A percentile compares a stretch with the other conserved stretches of the same genome.
phyloP scores from a whole-genome alignment of 2,888 invertebrate species.

The Panorpa germanica region DNA sequence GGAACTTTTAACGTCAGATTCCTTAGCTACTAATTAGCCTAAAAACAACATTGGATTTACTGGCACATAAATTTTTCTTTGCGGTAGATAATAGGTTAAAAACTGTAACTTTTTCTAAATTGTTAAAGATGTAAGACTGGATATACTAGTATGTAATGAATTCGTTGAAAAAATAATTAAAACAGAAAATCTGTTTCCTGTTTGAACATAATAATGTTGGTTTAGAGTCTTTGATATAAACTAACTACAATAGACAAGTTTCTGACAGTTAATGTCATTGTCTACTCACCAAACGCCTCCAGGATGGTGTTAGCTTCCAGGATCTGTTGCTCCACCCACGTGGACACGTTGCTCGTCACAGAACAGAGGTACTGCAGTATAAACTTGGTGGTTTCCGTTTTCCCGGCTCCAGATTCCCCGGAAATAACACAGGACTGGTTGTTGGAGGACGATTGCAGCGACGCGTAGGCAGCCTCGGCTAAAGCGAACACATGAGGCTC shows the following conservation, averaged over 20 bases:
- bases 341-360: slow-evolving; percentile 62
- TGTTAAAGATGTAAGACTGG: no score
- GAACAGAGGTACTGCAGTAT: slow-evolving; percentile 83
- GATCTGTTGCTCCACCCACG: slow-evolving; percentile 93
- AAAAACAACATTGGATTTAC: no score
- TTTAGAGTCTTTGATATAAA: no score
- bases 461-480: slow-evolving; percentile 74
- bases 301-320: slow-evolving; percentile 84
- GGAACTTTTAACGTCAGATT: no score
- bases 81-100: no score
- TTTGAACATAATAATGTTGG: background rate
- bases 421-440: slow-evolving; percentile 85
- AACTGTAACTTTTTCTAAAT: no score
- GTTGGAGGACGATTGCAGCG: no score
- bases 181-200: background rate
- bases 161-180: slow-evolving; percentile 1
- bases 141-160: no score
- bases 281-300: slow-evolving; percentile 68
- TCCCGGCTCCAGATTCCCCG: slow-evolving; percentile 84
- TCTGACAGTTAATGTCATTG: slow-evolving; percentile 8
- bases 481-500: slow-evolving; percentile 84
- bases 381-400: slow-evolving; percentile 84
- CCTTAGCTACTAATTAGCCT: no score
- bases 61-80: no score
- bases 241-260: slow-evolving; percentile 7